Evolutionary conservation across 2,797 vertebrate genomes (phyloP).

Genomic region (Ptychadena robeensis): DNA sequence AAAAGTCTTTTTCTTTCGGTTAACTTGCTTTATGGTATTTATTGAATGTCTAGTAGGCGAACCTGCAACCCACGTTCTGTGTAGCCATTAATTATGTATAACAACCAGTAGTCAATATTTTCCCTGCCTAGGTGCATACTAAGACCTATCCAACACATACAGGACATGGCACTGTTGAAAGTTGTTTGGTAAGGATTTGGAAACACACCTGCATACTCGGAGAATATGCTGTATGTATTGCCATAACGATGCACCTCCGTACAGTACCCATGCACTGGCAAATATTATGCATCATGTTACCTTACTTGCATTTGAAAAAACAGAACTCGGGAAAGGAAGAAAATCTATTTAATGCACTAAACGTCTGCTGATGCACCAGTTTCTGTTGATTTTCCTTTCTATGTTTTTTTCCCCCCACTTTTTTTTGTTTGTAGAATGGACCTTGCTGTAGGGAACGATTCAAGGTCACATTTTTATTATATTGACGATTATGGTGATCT

Average conservation of each 20-base stretch:
- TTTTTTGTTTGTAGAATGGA: no score
- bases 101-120: not conserved
- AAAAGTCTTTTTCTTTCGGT: no score
- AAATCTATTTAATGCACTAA: not conserved
- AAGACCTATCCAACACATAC: not conserved
- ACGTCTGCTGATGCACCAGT: not conserved
- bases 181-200: not conserved
- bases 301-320: not conserved
- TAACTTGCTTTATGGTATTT: no score
- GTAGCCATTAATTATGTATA: not conserved
- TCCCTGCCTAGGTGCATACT: not conserved
- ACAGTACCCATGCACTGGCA: not conserved
- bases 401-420: not conserved
- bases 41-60: no score
- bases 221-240: not conserved
- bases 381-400: not conserved
- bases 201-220: not conserved
- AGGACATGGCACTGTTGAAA: no score
- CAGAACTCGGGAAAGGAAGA: not conserved
- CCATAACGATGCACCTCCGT: not conserved
- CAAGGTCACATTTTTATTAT: not conserved
- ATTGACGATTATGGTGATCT: not conserved
- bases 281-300: not conserved
- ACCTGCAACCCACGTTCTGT: no score
- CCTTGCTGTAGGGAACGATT: not conserved